Conservation (phyloP, 1,140 invertebrate species). For the Epicauta chinensis region DNA sequence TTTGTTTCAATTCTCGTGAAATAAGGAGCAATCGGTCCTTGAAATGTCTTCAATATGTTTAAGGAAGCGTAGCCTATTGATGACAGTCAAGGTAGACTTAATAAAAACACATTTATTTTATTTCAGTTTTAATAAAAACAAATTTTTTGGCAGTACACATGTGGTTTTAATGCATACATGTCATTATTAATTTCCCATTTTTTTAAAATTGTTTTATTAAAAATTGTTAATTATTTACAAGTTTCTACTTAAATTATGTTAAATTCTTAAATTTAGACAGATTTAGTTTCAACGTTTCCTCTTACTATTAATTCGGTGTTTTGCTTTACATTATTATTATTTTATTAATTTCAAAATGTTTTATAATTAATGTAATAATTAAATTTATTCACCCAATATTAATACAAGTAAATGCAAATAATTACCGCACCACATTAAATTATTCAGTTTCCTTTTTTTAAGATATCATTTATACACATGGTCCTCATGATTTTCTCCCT, state of each 20-base stretch:
- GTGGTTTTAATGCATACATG: slow-evolving; percentile 17
- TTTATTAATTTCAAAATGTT: not conserved
- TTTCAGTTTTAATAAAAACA: slow-evolving; percentile 16
- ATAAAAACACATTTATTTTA: slow-evolving; percentile 2
- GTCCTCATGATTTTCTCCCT: not conserved
- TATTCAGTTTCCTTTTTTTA: not conserved
- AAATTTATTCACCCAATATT: not conserved
- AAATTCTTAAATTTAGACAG: slow-evolving; percentile 15
- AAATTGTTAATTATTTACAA: slow-evolving; percentile 14
- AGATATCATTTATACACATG: not conserved
- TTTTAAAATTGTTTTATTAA: slow-evolving; percentile 11
- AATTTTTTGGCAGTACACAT: slow-evolving; percentile 17
- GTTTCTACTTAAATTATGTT: not conserved
- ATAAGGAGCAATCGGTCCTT: too few species aligned
- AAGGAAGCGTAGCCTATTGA: too few species aligned
- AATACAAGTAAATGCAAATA: not conserved
- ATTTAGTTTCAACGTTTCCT: slow-evolving; percentile 4
- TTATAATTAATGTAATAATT: not conserved
- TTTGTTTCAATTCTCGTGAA: too few species aligned
- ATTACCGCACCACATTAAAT: not conserved
- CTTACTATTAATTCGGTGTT: not conserved
- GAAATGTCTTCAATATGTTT: too few species aligned
- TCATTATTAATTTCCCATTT: slow-evolving; percentile 2
- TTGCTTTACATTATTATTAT: not conserved
- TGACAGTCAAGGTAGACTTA: too few species aligned